Percentiles rank a stretch among this genome's conserved stretches.
Conservation (phyloP, 2,113 vertebrate genomes). For the Gorsachius goisagi region DNA sequence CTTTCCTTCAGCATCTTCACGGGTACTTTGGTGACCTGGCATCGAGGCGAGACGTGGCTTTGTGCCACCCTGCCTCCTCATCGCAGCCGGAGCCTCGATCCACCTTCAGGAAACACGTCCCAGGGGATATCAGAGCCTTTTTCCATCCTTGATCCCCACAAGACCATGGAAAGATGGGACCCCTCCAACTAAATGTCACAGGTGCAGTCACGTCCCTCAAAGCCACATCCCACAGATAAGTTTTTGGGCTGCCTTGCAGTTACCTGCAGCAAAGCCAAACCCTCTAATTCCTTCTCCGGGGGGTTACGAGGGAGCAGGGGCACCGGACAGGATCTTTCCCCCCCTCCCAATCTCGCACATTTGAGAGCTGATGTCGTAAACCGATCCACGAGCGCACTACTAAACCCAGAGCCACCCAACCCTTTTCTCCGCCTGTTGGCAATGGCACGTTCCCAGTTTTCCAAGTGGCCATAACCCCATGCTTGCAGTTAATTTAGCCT, state of each 20-base stretch:
- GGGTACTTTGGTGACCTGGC: too few species aligned
- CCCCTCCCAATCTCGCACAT: neutral
- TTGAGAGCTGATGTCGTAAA: neutral
- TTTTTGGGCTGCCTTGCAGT: neutral
- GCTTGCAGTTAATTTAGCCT: neutral
- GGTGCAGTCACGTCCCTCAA: neutral
- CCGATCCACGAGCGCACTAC: neutral
- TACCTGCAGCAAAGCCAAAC: neutral
- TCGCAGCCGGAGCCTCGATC: neutral
- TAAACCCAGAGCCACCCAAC: neutral
- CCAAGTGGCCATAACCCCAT: neutral
- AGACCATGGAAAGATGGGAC: neutral
- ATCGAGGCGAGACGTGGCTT: neutral
- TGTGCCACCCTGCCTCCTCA: too few species aligned
- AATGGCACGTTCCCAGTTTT: neutral
- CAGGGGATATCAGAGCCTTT: neutral
- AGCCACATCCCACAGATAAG: neutral
- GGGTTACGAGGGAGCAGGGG: neutral
- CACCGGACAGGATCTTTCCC: neutral
- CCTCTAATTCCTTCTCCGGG: neutral
- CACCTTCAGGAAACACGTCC: neutral
- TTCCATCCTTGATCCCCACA: neutral
- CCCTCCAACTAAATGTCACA: neutral
- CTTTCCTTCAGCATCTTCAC: too few species aligned
- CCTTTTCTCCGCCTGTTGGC: neutral